A percentile compares a stretch with the other conserved stretches of the same genome.
Conservation (phyloP, 2,113 vertebrate genomes). For the Fulmarus glacialis region DNA sequence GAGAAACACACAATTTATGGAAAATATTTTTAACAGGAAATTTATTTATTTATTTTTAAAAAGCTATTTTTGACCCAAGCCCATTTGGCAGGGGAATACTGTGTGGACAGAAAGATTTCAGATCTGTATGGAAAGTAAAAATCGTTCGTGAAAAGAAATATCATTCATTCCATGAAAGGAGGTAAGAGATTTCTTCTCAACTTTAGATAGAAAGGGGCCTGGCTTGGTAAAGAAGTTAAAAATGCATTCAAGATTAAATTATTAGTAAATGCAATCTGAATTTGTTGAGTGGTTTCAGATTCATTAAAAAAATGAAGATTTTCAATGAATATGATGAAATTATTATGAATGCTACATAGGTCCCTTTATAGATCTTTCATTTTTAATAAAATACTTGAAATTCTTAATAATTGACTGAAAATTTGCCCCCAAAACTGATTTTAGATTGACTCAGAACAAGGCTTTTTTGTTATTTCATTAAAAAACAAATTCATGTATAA, state of each 20-base stretch:
- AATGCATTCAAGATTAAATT: neutral
- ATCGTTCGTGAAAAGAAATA: neutral
- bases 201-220: neutral
- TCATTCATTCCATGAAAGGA: neutral
- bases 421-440: fast-evolving
- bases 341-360: neutral
- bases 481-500: neutral
- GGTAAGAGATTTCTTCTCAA: neutral
- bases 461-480: neutral
- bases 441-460: neutral
- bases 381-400: neutral
- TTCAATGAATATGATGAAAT: neutral
- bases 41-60: neutral
- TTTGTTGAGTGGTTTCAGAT: neutral
- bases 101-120: neutral
- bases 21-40: neutral
- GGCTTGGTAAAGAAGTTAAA: neutral
- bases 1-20: neutral
- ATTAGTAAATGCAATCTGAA: neutral
- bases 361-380: neutral
- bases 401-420: neutral
- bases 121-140: neutral
- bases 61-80: neutral
- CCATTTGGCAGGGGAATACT: neutral
- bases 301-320: neutral